phyloP scores from a whole-genome alignment of 64 coral and sea anemone genomes.

The Cladopsammia gracilis region DNA sequence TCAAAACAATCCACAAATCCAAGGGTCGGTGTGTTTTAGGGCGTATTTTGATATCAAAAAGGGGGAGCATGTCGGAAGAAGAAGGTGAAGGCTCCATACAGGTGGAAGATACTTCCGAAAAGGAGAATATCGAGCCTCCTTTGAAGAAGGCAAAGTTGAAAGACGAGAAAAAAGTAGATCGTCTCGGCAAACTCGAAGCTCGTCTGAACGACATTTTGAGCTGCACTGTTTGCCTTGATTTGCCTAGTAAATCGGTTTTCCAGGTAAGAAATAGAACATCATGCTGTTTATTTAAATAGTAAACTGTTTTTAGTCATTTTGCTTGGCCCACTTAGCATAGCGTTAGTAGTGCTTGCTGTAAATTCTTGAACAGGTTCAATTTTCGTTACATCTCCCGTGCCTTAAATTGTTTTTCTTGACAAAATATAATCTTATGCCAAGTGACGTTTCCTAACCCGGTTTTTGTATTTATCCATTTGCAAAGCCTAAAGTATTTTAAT shows the following conservation, averaged over 20 bases:
- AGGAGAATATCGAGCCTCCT: conserved; percentile 94
- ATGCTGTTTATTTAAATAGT: conserved; percentile 1
- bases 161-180: conserved; percentile 71
- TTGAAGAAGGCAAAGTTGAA: conserved; percentile 85
- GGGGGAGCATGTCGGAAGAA: conserved; percentile 56
- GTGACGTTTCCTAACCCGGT: too few relatives aligned
- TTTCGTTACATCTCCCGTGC: too few relatives aligned
- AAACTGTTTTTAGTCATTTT: background rate
- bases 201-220: conserved; percentile 94
- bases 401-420: too few relatives aligned
- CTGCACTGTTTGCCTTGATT: conserved; percentile 97
- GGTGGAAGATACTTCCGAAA: conserved; percentile 94
- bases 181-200: conserved; percentile 74
- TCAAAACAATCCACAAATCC: conserved; percentile 26
- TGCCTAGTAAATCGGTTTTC: conserved; percentile 91
- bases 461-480: too few relatives aligned
- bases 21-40: conserved; percentile 3
- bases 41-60: conserved; percentile 38
- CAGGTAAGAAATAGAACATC: conserved; percentile 68
- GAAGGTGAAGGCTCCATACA: conserved; percentile 79
- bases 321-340: background rate
- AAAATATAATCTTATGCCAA: too few relatives aligned
- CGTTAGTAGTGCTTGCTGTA: too few relatives aligned
- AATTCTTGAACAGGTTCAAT: too few relatives aligned
- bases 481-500: too few relatives aligned